A percentile compares a stretch with the other conserved stretches of the same genome.
Evolutionary conservation across 2,797 vertebrate species (phyloP).

Genomic region (Scolopax bukidnonensis): DNA sequence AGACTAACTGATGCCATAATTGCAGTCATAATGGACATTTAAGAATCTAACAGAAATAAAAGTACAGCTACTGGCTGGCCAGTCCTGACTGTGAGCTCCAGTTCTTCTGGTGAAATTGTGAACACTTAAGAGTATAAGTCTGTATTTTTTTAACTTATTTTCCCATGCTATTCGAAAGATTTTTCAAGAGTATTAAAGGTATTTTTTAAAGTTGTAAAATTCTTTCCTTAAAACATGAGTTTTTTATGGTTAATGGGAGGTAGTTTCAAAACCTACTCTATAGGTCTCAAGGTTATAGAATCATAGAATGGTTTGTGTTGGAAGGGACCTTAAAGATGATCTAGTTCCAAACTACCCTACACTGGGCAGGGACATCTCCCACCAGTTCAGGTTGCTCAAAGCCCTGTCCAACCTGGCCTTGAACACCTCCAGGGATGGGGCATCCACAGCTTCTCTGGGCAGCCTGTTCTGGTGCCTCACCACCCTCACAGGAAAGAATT

Average conservation of each 20-base stretch:
- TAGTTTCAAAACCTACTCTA: background rate
- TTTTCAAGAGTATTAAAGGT: constrained; percentile 41
- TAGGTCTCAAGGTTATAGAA: background rate
- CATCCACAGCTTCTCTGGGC: no score
- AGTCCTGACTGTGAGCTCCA: background rate
- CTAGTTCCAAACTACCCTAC: no score
- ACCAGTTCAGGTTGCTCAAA: no score
- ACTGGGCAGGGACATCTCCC: no score
- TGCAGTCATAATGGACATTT: background rate
- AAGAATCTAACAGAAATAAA: background rate
- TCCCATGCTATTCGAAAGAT: background rate
- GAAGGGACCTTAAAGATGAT: no score
- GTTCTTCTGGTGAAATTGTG: background rate
- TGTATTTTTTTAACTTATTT: background rate
- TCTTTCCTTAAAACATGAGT: background rate
- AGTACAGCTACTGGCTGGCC: background rate
- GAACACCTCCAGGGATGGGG: no score
- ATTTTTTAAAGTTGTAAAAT: background rate
- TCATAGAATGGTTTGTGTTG: no score
- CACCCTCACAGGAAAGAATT: no score
- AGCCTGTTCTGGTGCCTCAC: no score
- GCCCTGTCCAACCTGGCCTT: no score
- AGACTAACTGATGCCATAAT: background rate
- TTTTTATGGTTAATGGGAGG: background rate
- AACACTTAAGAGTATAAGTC: background rate